phyloP scores from a whole-genome alignment of 1,140 invertebrate species.

The Amphibalanus amphitrite region DNA sequence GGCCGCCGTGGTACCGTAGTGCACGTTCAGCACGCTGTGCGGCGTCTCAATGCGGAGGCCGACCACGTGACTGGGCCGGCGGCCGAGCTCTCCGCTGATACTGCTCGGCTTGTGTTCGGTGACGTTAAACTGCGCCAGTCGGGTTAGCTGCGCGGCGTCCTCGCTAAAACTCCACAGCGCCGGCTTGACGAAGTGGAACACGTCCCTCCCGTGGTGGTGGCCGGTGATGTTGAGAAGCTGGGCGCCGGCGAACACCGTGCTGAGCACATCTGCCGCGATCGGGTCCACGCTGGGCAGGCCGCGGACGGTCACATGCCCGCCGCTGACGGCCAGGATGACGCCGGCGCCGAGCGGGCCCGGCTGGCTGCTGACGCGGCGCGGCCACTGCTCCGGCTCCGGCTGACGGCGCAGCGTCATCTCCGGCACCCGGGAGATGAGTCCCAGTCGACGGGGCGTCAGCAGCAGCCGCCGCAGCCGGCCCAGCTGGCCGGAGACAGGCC shows the following conservation, averaged over 20 bases:
- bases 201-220: constrained; percentile 71
- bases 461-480: constrained; percentile 21
- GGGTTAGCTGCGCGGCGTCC: constrained; percentile 70
- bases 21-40: constrained; percentile 56
- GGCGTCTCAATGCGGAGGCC: constrained; percentile 28
- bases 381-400: constrained; percentile 36
- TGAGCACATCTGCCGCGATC: constrained; percentile 79
- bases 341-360: constrained; percentile 80
- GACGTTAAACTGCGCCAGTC: constrained; percentile 77
- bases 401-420: constrained; percentile 16
- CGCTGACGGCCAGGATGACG: constrained; percentile 60
- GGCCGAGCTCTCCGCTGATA: constrained; percentile 26
- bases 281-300: constrained; percentile 69
- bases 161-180: constrained; percentile 69
- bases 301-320: constrained; percentile 63
- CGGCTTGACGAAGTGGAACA: constrained; percentile 89
- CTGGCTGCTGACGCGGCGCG: constrained; percentile 15
- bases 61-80: constrained; percentile 11
- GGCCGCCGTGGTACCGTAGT: constrained; percentile 24
- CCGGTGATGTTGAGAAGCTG: constrained; percentile 73
- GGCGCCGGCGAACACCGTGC: constrained; percentile 81
- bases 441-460: not conserved
- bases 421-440: not conserved
- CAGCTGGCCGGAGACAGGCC: constrained; percentile 16
- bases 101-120: constrained; percentile 71